Base-by-base conservation (phyloP, 2,113 vertebrate species). In the Tenrec ecaudatus region DNA sequence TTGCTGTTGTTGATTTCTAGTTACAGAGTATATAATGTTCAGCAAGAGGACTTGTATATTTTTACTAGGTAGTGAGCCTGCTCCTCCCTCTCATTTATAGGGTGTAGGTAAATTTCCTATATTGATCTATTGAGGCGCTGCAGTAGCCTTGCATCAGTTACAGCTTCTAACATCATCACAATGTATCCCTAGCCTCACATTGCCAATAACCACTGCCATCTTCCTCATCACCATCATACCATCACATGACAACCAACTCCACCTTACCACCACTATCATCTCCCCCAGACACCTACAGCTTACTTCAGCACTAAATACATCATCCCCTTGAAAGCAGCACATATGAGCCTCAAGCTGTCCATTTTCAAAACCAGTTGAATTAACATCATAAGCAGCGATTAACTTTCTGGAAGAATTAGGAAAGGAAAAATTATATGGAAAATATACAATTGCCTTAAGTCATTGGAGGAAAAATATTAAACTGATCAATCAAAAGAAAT, bases 381-480 rank as follows among this genome's bases (percentile, higher is more conserved):
- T 40, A 33, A 2, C 1, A 11, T 77, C 4, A 23, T 15, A 27
- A 22, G 4, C 3, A 82, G 25, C 27, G 25, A 31, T 77, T 2
- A 47, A 57, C 19, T 71, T 60, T 10, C 19, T 14, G 0, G 79
- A 5, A 4, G 3, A 43, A 92, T 15, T 22, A 85, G 86, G 19
- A 90, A 75, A 36, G 5, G 22, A 2, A 88, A 89, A 76, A 38
- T 17, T 69, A 14, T 86, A 31, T 64, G 0, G 14, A 19, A 91
- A 77, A 40, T 53, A 90, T 69, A 57, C 3, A 25, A 17, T 73
- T 40, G 1, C 11, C 5, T 33, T 33, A 47, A 31, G 1, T 15
- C 73, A 68, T 75, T 89, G 27, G 25, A 93, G 19, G 78, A 68
- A 81, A 84, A 36, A n/a, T 73, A 78, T 9, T 73, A 91, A 84